Evolutionary conservation across 2,888 invertebrate species (phyloP).

Genomic region (Eumacrocentrus americanus): DNA sequence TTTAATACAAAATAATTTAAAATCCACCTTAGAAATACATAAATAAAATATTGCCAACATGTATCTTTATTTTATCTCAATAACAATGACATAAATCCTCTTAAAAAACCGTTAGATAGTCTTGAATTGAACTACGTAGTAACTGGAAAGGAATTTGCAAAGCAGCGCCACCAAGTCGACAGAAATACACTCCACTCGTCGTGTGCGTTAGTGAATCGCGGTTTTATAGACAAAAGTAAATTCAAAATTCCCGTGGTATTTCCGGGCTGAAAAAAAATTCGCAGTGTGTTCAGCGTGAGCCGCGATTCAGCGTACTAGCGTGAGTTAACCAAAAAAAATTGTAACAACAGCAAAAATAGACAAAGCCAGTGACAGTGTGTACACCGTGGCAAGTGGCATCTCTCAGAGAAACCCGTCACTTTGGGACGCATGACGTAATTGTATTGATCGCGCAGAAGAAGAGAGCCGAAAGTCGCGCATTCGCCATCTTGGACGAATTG

Average conservation of each 20-base stretch:
- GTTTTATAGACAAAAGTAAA: slow-evolving; percentile 17
- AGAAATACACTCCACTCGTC: slow-evolving; percentile 24
- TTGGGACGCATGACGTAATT: slow-evolving; percentile 62
- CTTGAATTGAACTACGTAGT: slow-evolving; percentile 36
- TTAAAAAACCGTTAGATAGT: slow-evolving; percentile 3
- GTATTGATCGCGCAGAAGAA: slow-evolving; percentile 60
- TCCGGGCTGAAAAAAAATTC: not conserved
- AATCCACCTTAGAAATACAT: too few species aligned
- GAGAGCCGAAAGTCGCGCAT: slow-evolving; percentile 58
- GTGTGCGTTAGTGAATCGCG: slow-evolving; percentile 15
- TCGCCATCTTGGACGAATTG: slow-evolving; percentile 64
- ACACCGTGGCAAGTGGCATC: slow-evolving; percentile 36
- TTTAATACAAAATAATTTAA: too few species aligned
- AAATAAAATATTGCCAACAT: too few species aligned
- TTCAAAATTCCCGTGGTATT: slow-evolving; percentile 7
- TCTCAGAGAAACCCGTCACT: slow-evolving; percentile 48
- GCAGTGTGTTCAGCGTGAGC: not conserved
- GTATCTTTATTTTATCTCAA: too few species aligned
- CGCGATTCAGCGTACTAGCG: slow-evolving; percentile 1
- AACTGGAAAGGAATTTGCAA: slow-evolving; percentile 38
- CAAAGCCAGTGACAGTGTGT: slow-evolving; percentile 29
- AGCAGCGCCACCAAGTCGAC: slow-evolving; percentile 43
- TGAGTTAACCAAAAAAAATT: slow-evolving; percentile 6
- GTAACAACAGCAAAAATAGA: slow-evolving; percentile 28
- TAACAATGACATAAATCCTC: too few species aligned